These are phyloP conservation scores for Polia nebulosa DNA, from an alignment of 2,888 invertebrate species.

Conservation along the genomic window DNA sequence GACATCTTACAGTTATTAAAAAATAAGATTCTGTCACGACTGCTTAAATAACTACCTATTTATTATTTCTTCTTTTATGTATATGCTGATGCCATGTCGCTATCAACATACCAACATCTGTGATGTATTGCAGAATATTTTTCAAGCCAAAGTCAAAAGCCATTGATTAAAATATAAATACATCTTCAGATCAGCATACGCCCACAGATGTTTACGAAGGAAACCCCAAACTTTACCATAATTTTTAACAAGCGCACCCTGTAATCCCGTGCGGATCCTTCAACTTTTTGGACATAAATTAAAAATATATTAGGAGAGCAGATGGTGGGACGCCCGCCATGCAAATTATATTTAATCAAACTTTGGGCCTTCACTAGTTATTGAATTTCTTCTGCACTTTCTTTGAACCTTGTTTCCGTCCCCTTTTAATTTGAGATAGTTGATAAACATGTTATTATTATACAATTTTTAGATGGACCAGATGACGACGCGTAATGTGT, in stretches of 20 bases:
- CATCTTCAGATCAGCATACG: conserved; percentile 20
- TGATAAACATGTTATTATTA: conserved; percentile 22
- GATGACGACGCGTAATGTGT: conserved; percentile 42
- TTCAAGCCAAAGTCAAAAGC: not conserved
- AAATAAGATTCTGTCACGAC: not conserved
- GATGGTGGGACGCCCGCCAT: conserved; percentile 81
- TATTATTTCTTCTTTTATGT: not conserved
- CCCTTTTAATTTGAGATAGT: conserved; percentile 44
- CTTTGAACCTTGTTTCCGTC: conserved; percentile 38
- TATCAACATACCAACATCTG: not conserved
- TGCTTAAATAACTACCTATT: not conserved
- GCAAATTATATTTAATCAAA: conserved; percentile 88
- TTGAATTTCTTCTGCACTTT: conserved; percentile 75
- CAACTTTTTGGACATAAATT: conserved; percentile 88
- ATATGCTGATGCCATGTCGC: no score
- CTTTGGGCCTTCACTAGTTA: conserved; percentile 71
- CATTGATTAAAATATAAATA: conserved; percentile 32
- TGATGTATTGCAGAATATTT: not conserved
- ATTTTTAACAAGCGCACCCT: conserved; percentile 75
- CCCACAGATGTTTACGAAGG: conserved; percentile 65
- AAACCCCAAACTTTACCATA: conserved; percentile 74
- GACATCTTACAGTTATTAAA: not conserved
- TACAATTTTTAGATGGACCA: conserved; percentile 46
- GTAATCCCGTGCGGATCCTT: conserved; percentile 70
- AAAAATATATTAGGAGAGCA: conserved; percentile 87